phyloP scores from a whole-genome alignment of 35 echinoderm and acorn worm genomes.

The Holothuria glaberrima region DNA sequence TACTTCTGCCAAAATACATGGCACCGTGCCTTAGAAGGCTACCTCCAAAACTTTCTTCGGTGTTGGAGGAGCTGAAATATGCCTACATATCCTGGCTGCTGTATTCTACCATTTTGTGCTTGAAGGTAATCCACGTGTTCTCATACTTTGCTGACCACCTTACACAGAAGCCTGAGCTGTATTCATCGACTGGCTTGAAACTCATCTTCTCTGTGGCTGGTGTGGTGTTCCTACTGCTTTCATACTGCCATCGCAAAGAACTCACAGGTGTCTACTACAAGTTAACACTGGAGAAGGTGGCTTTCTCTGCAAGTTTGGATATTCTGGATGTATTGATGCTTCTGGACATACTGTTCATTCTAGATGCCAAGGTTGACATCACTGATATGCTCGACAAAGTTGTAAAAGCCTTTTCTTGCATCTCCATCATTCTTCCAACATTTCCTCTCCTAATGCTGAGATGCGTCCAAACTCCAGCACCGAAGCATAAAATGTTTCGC shows the following conservation, averaged over 20 bases:
- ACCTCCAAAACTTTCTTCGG: conserved; percentile 46
- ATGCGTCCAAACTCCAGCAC: conserved; percentile 41
- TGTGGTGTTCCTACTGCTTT: conserved; percentile 72
- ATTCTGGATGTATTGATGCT: conserved; percentile 77
- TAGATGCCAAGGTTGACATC: conserved; percentile 26
- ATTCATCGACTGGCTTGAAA: conserved; percentile 73
- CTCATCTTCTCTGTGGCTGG: conserved; percentile 74
- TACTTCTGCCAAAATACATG: conserved; percentile 49
- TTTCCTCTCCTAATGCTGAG: conserved; percentile 76
- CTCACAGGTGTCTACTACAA: conserved; percentile 64
- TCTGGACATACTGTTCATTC: conserved; percentile 67
- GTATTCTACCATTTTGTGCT: conserved; percentile 67
- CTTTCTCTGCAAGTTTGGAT: conserved; percentile 67
- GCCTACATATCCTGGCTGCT: conserved; percentile 81
- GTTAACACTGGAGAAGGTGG: conserved; percentile 81
- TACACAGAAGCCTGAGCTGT: conserved; percentile 48
- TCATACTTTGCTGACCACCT: conserved; percentile 65
- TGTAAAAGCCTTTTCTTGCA: conserved; percentile 77
- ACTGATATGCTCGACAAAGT: conserved; percentile 50
- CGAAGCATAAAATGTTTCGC: conserved; percentile 59
- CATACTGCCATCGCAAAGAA: conserved; percentile 87
- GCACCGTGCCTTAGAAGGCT: conserved; percentile 29
- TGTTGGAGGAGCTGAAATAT: conserved; percentile 67
- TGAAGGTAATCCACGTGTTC: conserved; percentile 80
- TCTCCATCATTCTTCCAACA: conserved; percentile 77